Conservation (phyloP, 1,140 invertebrate genomes). For the Cherax destructor region DNA sequence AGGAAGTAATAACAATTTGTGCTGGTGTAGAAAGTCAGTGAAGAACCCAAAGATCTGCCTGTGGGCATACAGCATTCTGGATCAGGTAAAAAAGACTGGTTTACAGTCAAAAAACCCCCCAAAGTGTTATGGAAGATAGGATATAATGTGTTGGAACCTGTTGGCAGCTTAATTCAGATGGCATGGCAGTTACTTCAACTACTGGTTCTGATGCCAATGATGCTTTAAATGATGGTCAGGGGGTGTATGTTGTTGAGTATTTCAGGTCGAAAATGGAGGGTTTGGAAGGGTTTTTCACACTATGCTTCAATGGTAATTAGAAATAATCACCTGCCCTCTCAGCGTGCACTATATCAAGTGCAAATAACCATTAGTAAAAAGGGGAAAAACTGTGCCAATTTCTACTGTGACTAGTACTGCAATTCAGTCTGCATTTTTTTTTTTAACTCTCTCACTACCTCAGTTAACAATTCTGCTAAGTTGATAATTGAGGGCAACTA, state of each 20-base stretch:
- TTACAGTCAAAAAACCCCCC: conserved; percentile 60
- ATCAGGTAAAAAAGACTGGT: conserved; percentile 34
- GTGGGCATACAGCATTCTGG: neutral
- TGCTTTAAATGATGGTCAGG: conserved; percentile 4
- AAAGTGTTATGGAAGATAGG: conserved; percentile 51
- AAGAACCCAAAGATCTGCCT: neutral
- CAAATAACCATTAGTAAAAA: neutral
- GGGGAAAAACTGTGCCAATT: neutral
- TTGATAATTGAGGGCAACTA: neutral
- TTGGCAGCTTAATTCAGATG: neutral
- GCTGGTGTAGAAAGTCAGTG: conserved; percentile 29
- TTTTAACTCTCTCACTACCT: neutral
- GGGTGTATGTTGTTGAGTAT: conserved; percentile 52
- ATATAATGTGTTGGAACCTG: neutral
- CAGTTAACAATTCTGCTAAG: neutral
- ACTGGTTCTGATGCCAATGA: neutral
- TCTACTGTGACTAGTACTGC: neutral
- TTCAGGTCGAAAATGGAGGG: conserved; percentile 48
- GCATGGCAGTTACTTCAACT: neutral
- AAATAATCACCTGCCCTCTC: conserved; percentile 8
- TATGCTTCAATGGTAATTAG: conserved; percentile 38
- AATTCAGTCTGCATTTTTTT: neutral
- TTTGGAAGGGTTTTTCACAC: conserved; percentile 46
- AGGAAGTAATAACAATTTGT: conserved; percentile 62
- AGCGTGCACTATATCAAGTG: neutral